phyloP scores from a whole-genome alignment of 1,140 invertebrate genomes.

The Popillia japonica region DNA sequence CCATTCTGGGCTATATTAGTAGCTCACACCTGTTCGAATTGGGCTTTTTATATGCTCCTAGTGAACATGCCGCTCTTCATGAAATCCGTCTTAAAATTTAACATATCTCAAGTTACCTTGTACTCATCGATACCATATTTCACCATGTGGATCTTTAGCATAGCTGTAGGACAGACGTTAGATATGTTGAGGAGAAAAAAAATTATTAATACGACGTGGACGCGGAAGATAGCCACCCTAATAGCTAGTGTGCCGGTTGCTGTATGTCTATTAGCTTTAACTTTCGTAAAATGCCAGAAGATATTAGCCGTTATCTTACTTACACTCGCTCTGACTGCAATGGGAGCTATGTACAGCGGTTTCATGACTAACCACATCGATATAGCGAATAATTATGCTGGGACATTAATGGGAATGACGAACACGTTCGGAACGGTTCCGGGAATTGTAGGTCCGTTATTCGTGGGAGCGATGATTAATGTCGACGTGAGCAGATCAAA shows the following conservation, averaged over 20 bases:
- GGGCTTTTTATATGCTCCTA: constrained; percentile 94
- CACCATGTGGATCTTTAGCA: constrained; percentile 79
- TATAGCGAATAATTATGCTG: constrained; percentile 87
- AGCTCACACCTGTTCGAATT: constrained; percentile 84
- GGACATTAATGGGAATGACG: constrained; percentile 84
- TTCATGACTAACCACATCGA: constrained; percentile 91
- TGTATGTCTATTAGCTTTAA: constrained; percentile 73
- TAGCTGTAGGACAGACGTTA: constrained; percentile 72
- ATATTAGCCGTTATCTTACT: constrained; percentile 76
- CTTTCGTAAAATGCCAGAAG: constrained; percentile 73
- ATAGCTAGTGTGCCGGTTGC: constrained; percentile 72
- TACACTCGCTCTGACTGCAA: constrained; percentile 75
- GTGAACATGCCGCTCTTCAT: constrained; percentile 93
- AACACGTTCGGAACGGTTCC: constrained; percentile 88
- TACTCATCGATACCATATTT: constrained; percentile 77
- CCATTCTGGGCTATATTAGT: constrained; percentile 79
- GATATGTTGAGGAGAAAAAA: constrained; percentile 69
- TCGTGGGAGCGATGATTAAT: constrained; percentile 80
- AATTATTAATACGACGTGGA: constrained; percentile 70
- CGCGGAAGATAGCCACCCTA: constrained; percentile 65
- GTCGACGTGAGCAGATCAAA: constrained; percentile 68
- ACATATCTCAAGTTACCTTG: constrained; percentile 80
- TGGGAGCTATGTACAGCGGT: constrained; percentile 87
- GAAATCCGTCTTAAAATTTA: constrained; percentile 88
- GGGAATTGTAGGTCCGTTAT: constrained; percentile 84